Base-by-base conservation (phyloP, 2,797 vertebrate genomes). In the Sternotherus odoratus region DNA sequence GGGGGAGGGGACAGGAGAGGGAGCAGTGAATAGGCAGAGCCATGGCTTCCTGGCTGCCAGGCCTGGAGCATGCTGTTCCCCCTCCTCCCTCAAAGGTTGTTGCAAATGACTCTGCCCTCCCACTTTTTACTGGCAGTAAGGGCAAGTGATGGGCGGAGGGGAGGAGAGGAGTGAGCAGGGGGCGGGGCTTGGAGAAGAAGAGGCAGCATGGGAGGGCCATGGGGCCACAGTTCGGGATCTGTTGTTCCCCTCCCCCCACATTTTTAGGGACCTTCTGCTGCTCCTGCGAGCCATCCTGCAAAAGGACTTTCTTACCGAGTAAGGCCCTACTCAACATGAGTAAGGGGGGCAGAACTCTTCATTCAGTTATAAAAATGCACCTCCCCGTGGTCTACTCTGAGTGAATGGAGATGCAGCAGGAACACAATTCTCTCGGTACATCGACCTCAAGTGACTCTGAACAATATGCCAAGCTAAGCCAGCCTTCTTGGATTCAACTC, bases 11-110 rank as follows among this genome's bases (percentile, higher is more conserved):
- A 16, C 16, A 24, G 7, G 48, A 2, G 77, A 0, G 10, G 78
- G 63, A 85, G 21, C 16, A 24, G 78, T 19, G 92, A 85, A 90
- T 19, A 43, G 89, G 92, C 93, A 94, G 93, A 88, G 80, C 80
- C 80, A 83, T 5, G 39, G 74, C 89, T 87, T 33, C 12, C 28
- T 60, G 28, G 89, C 85, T 87, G 85, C 77, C 2, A 43, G 30
- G 63, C 2, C 56, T 57, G 56, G 56, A 57, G 56, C 26, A 28
- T 33, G 56, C 56, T 57, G 56, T 23, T 4, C 23, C 51, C 21
- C 51, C n/a, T n/a, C 6, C 43, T 57, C 28, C 13, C 56, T 6
- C 6, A 57, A 30, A 30, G 56, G 28, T 57, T 57, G 56, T 30
- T 28, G 28, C 28, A 57, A 57, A 57, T 57, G 56, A 57, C 28